phyloP scores from a whole-genome alignment of 2,888 invertebrate species.

The Phasia obesa region DNA sequence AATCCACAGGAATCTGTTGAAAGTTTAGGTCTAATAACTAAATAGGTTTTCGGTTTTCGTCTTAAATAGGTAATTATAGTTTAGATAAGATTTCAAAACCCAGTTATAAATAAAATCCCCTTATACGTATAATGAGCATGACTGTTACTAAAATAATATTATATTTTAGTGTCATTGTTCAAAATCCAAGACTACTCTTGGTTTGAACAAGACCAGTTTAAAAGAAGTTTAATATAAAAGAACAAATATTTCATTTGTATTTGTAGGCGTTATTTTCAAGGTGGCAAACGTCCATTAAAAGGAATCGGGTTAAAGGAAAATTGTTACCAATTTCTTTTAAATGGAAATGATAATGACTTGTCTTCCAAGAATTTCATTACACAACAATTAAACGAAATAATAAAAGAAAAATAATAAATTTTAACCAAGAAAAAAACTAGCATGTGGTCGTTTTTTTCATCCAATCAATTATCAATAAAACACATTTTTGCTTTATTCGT shows the following conservation, averaged over 20 bases:
- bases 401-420: slow-evolving; percentile 57
- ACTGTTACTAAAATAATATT: too few species aligned
- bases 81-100: too few species aligned
- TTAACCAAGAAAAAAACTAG: slow-evolving; percentile 53
- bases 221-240: background rate
- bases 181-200: too few species aligned
- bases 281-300: slow-evolving; percentile 80
- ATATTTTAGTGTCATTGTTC: too few species aligned
- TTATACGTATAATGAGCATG: too few species aligned
- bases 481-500: background rate
- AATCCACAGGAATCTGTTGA: too few species aligned
- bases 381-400: slow-evolving; percentile 60
- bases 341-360: slow-evolving; percentile 60
- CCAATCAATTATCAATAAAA: slow-evolving; percentile 44
- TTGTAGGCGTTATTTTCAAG: slow-evolving; percentile 73
- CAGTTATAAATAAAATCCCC: too few species aligned
- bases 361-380: slow-evolving; percentile 60
- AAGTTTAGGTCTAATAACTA: too few species aligned
- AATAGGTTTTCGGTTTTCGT: too few species aligned
- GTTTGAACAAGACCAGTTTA: background rate
- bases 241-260: background rate
- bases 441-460: slow-evolving; percentile 63
- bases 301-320: slow-evolving; percentile 71
- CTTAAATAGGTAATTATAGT: too few species aligned
- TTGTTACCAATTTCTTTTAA: slow-evolving; percentile 57